A percentile compares a stretch with the other conserved stretches of the same genome.
Conservation (phyloP, 2,797 vertebrate genomes). For the Cacajao melanocephalus region DNA sequence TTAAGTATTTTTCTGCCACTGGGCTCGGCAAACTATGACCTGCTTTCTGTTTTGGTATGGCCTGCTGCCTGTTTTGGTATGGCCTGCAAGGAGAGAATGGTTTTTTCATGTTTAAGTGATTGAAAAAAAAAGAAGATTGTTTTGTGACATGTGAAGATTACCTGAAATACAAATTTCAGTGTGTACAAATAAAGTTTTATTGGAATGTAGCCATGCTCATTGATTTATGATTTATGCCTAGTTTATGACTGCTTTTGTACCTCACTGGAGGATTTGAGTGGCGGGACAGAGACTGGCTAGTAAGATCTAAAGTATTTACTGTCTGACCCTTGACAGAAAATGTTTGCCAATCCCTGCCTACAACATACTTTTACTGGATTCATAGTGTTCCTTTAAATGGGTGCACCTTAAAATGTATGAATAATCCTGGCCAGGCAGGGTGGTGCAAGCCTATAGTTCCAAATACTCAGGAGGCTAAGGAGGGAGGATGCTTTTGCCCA, state of each 20-base stretch:
- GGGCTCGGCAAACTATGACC: neutral
- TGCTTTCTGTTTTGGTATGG: neutral
- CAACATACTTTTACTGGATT: neutral
- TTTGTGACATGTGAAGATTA: neutral
- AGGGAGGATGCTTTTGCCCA: neutral
- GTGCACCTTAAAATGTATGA: neutral
- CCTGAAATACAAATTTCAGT: neutral
- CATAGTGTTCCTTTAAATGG: neutral
- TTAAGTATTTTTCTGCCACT: neutral
- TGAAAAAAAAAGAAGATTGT: neutral
- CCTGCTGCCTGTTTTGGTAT: neutral
- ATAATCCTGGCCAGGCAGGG: neutral
- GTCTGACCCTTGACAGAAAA: neutral
- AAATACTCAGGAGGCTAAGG: neutral
- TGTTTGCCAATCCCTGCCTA: neutral
- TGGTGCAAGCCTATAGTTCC: neutral
- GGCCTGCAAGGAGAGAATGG: neutral
- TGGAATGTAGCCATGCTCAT: neutral
- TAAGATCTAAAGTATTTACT: neutral
- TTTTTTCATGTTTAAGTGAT: neutral
- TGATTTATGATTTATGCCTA: neutral
- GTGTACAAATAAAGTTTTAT: constrained; percentile 39
- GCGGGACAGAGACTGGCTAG: neutral
- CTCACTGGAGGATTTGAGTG: neutral
- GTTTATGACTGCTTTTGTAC: neutral